Evolutionary conservation across 2,888 invertebrate species (phyloP).

Genomic region (Keiferia lycopersicella): DNA sequence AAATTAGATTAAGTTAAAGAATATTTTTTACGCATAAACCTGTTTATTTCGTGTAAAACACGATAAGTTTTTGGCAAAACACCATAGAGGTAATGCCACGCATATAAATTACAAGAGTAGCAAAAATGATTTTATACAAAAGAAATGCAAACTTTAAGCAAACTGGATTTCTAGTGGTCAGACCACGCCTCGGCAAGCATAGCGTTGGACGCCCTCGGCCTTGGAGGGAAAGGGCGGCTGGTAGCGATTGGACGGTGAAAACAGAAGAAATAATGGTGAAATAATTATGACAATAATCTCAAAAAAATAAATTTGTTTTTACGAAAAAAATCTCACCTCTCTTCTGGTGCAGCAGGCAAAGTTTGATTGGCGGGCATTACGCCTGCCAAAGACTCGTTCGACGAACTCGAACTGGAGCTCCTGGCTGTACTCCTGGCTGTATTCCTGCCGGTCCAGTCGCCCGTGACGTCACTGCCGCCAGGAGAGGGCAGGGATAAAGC

Average conservation of each 20-base stretch:
- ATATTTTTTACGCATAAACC: not conserved
- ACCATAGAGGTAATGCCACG: not conserved
- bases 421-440: conserved; percentile 63
- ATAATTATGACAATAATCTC: too few relatives aligned
- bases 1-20: not conserved
- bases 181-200: too few relatives aligned
- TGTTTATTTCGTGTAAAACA: not conserved
- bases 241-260: too few relatives aligned
- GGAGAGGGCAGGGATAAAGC: conserved; percentile 71
- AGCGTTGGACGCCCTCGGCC: too few relatives aligned
- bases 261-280: too few relatives aligned
- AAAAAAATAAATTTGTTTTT: too few relatives aligned
- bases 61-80: not conserved
- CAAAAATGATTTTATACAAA: too few relatives aligned
- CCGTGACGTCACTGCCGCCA: conserved; percentile 67
- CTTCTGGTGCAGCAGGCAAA: conserved; percentile 56
- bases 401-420: conserved; percentile 69
- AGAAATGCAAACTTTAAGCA: too few relatives aligned
- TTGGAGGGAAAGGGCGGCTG: too few relatives aligned
- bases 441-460: conserved; percentile 67
- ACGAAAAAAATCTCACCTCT: conserved; percentile 51
- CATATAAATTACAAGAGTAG: not conserved
- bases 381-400: conserved; percentile 64
- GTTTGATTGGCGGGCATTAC: conserved; percentile 50
- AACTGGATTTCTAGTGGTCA: too few relatives aligned